Evolutionary conservation across 2,113 vertebrate genomes (phyloP), one percentile per base, ranked within the genome.

Genomic region (Myotis davidii): DNA sequence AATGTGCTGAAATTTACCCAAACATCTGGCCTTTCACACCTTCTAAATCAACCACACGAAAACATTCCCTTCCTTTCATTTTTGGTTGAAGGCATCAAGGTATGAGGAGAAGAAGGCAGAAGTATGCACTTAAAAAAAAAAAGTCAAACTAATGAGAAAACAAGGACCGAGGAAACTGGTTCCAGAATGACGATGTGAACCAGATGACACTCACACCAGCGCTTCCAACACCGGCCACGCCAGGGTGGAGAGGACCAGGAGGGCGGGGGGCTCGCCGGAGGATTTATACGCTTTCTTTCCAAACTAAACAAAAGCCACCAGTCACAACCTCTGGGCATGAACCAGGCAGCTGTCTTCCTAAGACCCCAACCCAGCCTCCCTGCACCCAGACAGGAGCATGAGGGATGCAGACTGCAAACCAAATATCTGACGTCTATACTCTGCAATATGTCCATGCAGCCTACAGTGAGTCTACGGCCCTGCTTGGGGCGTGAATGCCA

Each of bases 1-100:
- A 59, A 65, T 4, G 65, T 93, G 93, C 65, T 88, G 77, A 67
- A 91, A 81, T 54, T 32, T 54, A 84, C 83, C 65, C 2, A 72
- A 93, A 52, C 69, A 50, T 20, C 86, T 92, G 69, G 76, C 76
- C 61, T 70, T 90, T 85, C 92, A 91, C 76, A 94, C 72, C 72
- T 90, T 69, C 87, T 81, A 74, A 89, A 85, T 90, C 87, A 90
- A 86, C 74, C 61, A 25, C 21, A 45, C 45, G n/a, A 84, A 90
- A 85, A 64, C 74, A 29, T 14, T 69, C 54, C 42, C 34, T 9
- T 72, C 85, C 78, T 85, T 93, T 95, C 64, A 73, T 50, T 81
- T 90, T 72, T n/a, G 59, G 54, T 81, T 14, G 54, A 83, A 67
- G 64, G 54, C 39, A 77, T 59, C 72, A 42, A 45, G 25, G 56